Conservation (phyloP, 2,888 invertebrate species). For the Melanotus villosus region DNA sequence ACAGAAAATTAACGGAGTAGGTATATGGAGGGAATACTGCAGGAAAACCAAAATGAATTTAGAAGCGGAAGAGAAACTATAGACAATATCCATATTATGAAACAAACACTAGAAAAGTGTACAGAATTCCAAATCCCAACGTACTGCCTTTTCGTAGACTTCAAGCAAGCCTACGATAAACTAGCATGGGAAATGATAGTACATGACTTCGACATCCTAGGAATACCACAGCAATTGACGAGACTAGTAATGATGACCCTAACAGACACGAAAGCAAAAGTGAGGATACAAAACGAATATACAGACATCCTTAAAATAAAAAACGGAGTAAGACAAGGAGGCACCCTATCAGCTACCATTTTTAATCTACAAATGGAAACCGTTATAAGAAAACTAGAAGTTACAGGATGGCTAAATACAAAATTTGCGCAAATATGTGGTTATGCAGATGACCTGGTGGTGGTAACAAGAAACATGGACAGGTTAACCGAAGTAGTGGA, state of each 20-base stretch:
- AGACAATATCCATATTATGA: neutral
- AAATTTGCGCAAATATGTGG: neutral
- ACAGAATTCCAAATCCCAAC: constrained; percentile 1
- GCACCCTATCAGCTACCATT: neutral
- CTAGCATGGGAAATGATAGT: neutral
- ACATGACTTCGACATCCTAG: neutral
- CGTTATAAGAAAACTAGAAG: neutral
- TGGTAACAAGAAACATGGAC: neutral
- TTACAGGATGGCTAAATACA: neutral
- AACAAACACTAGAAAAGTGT: neutral
- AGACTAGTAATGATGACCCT: neutral
- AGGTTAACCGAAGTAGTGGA: neutral
- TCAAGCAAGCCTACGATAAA: neutral
- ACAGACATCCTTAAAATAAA: neutral
- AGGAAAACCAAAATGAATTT: neutral
- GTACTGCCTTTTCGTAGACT: neutral
- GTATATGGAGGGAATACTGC: neutral
- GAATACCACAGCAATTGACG: constrained; percentile 4
- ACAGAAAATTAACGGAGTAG: neutral
- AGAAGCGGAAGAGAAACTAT: neutral
- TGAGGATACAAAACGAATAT: neutral
- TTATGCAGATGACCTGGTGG: neutral
- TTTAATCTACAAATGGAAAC: no score
- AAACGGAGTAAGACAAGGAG: neutral
- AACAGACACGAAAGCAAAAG: neutral